Evolutionary conservation across 2,888 invertebrate species (phyloP).

Genomic region (Drosophila merina): DNA sequence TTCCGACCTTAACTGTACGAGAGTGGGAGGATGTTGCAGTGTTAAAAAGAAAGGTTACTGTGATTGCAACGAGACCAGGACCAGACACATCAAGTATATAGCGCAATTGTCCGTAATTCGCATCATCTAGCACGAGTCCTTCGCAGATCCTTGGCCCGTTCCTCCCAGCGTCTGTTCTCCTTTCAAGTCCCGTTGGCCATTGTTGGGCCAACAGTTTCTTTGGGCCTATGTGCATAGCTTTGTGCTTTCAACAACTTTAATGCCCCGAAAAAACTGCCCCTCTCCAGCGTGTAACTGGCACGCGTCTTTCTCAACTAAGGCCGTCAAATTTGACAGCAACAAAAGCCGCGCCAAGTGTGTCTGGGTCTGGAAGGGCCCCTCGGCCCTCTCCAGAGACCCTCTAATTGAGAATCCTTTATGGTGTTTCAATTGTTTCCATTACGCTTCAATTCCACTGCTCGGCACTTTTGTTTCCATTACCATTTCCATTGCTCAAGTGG

Average conservation of each 20-base stretch:
- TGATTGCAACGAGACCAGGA: constrained; percentile 32
- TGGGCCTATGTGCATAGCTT: constrained; percentile 16
- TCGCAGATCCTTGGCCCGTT: constrained; percentile 32
- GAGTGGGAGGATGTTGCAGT: constrained; percentile 1
- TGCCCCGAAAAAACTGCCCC: constrained; percentile 58
- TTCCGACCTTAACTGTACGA: neutral
- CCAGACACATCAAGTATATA: constrained; percentile 10
- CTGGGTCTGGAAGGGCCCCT: constrained; percentile 21
- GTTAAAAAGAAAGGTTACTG: constrained; percentile 26
- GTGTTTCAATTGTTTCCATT: constrained; percentile 81
- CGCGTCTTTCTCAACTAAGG: constrained; percentile 75
- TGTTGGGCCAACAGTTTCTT: constrained; percentile 48
- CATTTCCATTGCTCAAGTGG: constrained; percentile 73
- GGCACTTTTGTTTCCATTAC: constrained; percentile 74
- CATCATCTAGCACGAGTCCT: constrained; percentile 48
- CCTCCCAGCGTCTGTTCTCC: constrained; percentile 11
- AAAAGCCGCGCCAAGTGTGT: constrained; percentile 43
- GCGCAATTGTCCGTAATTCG: constrained; percentile 58
- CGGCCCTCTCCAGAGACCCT: constrained; percentile 34
- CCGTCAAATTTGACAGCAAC: constrained; percentile 81
- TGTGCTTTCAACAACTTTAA: constrained; percentile 62
- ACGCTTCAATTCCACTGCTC: constrained; percentile 73
- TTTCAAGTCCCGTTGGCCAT: constrained; percentile 34
- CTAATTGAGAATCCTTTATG: constrained; percentile 81
- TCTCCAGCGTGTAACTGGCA: constrained; percentile 50